These are phyloP conservation scores for Coleophora deauratella DNA, from an alignment of 2,888 invertebrate genomes.

Conservation along the genomic window DNA sequence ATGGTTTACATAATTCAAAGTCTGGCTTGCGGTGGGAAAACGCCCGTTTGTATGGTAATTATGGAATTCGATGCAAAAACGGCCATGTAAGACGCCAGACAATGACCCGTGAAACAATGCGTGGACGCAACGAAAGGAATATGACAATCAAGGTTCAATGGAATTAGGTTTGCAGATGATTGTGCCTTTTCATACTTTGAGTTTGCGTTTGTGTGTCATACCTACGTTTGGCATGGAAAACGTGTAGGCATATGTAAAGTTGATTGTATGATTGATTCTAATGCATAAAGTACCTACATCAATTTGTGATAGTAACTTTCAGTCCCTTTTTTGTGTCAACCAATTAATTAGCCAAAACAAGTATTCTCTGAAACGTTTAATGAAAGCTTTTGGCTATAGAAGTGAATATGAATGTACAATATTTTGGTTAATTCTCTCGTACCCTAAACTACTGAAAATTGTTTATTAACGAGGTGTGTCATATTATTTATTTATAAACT, in stretches of 20 bases:
- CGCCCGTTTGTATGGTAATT: slow-evolving; percentile 52
- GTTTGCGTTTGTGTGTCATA: too few relatives aligned
- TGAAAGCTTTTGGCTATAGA: too few relatives aligned
- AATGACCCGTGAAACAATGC: slow-evolving; percentile 55
- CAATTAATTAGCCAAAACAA: too few relatives aligned
- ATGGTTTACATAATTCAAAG: slow-evolving; percentile 7
- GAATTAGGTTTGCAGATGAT: slow-evolving; percentile 4
- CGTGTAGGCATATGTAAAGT: not conserved
- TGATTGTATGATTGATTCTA: not conserved
- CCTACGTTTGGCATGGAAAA: not conserved
- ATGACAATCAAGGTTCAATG: slow-evolving; percentile 7
- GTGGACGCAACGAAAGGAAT: slow-evolving; percentile 51
- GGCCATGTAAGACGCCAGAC: slow-evolving; percentile 23
- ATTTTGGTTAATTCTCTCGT: too few relatives aligned
- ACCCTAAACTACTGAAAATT: too few relatives aligned
- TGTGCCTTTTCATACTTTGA: not conserved
- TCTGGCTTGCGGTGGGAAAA: slow-evolving; percentile 4
- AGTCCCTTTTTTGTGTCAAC: too few relatives aligned
- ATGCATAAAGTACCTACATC: too few relatives aligned
- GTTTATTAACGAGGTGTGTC: too few relatives aligned
- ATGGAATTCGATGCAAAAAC: slow-evolving; percentile 35
- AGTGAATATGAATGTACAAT: too few relatives aligned
- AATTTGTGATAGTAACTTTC: too few relatives aligned
- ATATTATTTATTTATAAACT: too few relatives aligned
- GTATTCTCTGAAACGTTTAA: too few relatives aligned